These are phyloP conservation scores for Crambe crambe DNA, from an alignment of 37 sponge, comb jelly and placozoan genomes.

Conservation along the genomic window DNA sequence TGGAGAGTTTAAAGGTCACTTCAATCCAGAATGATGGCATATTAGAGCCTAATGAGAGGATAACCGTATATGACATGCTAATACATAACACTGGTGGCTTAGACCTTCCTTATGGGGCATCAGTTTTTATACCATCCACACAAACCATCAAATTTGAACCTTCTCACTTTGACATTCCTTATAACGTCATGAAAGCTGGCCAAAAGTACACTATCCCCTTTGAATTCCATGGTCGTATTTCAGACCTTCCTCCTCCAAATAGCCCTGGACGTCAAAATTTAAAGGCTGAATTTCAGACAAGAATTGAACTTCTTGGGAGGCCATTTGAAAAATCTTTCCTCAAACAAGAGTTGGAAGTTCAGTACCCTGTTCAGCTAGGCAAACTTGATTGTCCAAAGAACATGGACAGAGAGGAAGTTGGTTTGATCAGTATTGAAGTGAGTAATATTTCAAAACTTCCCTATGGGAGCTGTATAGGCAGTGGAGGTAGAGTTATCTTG, in stretches of 20 bases:
- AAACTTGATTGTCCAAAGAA: conserved; percentile 55
- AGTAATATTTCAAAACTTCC: conserved; percentile 71
- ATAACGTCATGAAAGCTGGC: conserved; percentile 13
- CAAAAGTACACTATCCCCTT: conserved; percentile 41
- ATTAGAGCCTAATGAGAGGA: too few species aligned
- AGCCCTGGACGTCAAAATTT: conserved; percentile 68
- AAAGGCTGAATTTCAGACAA: conserved; percentile 54
- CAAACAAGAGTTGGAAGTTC: conserved; percentile 57
- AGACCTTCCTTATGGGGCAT: conserved; percentile 60
- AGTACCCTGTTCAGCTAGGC: conserved; percentile 75
- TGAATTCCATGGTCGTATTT: conserved; percentile 70
- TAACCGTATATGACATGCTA: too few species aligned
- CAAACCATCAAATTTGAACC: conserved; percentile 69
- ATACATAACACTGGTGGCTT: conserved; percentile 58
- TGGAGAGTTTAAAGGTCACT: too few species aligned
- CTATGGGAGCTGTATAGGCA: conserved; percentile 59
- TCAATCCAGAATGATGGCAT: too few species aligned
- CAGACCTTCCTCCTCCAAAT: conserved; percentile 83
- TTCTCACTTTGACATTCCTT: conserved; percentile 53
- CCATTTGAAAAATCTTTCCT: conserved; percentile 67
- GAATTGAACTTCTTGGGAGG: conserved; percentile 62
- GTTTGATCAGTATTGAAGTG: conserved; percentile 57
- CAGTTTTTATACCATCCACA: conserved; percentile 50
- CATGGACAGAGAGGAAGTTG: conserved; percentile 68
- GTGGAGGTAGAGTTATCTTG: conserved; percentile 63